These are phyloP conservation scores for Tetragonula clypearis DNA, from an alignment of 1,140 invertebrate species.

Conservation along the genomic window DNA sequence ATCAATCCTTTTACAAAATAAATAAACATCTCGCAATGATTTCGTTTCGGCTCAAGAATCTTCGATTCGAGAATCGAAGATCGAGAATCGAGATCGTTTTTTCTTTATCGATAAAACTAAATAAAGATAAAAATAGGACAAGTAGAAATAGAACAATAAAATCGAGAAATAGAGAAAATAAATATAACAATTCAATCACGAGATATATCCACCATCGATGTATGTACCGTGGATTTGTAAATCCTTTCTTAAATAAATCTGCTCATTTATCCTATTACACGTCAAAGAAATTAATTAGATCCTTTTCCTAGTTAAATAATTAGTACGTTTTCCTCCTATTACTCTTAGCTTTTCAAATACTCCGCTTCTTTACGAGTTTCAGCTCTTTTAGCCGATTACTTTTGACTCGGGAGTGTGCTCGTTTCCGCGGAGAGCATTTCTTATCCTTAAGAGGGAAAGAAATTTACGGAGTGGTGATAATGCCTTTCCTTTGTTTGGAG, in stretches of 20 bases:
- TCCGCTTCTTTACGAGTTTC: not conserved
- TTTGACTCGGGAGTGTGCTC: too few species aligned
- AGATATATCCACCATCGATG: too few species aligned
- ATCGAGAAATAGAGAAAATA: too few species aligned
- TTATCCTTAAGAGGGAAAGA: constrained; percentile 52
- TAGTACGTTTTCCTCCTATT: not conserved
- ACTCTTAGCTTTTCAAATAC: not conserved
- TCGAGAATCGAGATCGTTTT: too few species aligned
- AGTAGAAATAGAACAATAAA: too few species aligned
- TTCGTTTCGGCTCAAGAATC: too few species aligned
- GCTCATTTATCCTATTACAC: not conserved
- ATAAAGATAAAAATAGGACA: too few species aligned
- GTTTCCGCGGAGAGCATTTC: constrained; percentile 15
- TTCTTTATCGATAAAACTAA: too few species aligned
- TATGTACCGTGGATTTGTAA: not conserved
- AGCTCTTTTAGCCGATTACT: not conserved
- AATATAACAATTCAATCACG: too few species aligned
- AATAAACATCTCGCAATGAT: too few species aligned
- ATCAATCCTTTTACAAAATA: too few species aligned
- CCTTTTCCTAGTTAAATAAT: not conserved
- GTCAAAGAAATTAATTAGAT: not conserved
- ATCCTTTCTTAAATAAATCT: not conserved
- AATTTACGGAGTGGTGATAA: constrained; percentile 58
- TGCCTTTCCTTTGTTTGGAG: constrained; percentile 53
- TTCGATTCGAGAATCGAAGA: too few species aligned